phyloP scores from a whole-genome alignment of 1,140 invertebrate species.

The Pseudomyrmex sp. region DNA sequence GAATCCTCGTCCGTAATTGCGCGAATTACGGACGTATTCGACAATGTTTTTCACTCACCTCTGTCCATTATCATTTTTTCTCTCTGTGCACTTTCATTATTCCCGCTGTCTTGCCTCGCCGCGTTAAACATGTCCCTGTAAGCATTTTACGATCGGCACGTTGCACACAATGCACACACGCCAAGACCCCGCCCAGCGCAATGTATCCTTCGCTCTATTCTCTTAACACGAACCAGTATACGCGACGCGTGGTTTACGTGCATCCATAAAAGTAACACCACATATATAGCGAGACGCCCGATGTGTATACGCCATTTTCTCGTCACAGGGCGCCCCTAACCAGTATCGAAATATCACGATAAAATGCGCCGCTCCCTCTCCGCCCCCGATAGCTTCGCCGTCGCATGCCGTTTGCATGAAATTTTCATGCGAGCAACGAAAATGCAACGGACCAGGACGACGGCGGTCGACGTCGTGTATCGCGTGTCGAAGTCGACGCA shows the following conservation, averaged over 20 bases:
- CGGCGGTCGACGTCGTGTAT: constrained; percentile 34
- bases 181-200: constrained; percentile 62
- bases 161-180: constrained; percentile 62
- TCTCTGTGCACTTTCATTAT: constrained; percentile 55
- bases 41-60: constrained; percentile 22
- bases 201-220: constrained; percentile 75
- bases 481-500: constrained; percentile 40
- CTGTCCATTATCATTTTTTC: constrained; percentile 46
- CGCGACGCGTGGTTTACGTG: constrained; percentile 79
- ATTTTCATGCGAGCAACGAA: constrained; percentile 67
- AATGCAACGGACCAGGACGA: constrained; percentile 41
- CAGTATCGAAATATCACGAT: constrained; percentile 76
- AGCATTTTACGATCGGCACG: constrained; percentile 69
- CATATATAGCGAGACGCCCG: constrained; percentile 56
- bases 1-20: constrained; percentile 29
- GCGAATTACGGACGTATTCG: constrained; percentile 40
- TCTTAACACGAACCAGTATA: constrained; percentile 78
- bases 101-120: constrained; percentile 44
- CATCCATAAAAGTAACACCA: constrained; percentile 81
- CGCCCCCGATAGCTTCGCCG: constrained; percentile 49
- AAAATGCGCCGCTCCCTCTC: constrained; percentile 72
- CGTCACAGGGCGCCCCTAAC: constrained; percentile 70
- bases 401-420: constrained; percentile 69
- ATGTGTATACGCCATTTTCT: constrained; percentile 72
- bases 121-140: constrained; percentile 71